phyloP scores from a whole-genome alignment of 2,888 invertebrate species.

The Macrophya alboannulata region DNA sequence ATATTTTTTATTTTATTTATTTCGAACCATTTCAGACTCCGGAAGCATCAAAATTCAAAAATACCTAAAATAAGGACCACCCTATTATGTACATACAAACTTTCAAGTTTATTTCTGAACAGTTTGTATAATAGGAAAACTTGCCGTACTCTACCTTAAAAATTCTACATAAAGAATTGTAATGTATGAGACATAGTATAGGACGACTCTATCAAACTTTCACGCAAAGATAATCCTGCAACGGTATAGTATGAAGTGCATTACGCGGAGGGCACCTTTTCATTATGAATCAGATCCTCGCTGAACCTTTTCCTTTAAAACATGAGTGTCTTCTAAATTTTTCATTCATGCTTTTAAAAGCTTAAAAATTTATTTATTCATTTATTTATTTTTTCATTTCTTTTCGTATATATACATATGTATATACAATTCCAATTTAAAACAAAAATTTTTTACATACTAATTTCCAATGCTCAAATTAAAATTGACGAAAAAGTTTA shows the following conservation, averaged over 20 bases:
- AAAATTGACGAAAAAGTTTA: background rate
- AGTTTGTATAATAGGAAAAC: background rate
- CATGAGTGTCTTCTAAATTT: background rate
- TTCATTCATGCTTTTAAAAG: background rate
- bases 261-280: constrained; percentile 7
- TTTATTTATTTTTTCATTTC: background rate
- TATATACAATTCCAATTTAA: background rate
- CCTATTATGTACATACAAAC: background rate
- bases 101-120: background rate
- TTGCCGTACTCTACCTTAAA: background rate
- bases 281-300: background rate
- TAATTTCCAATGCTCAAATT: background rate
- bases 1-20: too few relatives aligned
- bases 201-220: constrained; percentile 9
- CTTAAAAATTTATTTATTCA: background rate
- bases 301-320: background rate
- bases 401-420: too few relatives aligned
- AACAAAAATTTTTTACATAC: background rate
- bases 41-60: too few relatives aligned
- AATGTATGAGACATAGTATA: background rate
- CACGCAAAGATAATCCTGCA: background rate
- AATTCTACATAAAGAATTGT: constrained; percentile 1
- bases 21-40: too few relatives aligned
- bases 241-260: background rate
- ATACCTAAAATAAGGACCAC: too few relatives aligned